Evolutionary conservation across 2,888 invertebrate species (phyloP).

Genomic region (Bellardia pandia): DNA sequence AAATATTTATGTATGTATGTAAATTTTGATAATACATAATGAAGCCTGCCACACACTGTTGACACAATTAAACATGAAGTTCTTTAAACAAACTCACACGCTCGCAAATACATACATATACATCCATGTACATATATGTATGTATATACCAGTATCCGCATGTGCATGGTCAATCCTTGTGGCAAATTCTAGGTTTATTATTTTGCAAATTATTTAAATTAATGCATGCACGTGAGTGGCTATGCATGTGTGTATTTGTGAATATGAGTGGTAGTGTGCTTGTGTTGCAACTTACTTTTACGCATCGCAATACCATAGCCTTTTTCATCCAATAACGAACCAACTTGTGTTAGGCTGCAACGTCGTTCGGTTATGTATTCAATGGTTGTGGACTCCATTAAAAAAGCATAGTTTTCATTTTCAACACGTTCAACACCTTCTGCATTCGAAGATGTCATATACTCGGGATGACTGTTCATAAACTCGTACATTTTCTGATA

Average conservation of each 20-base stretch:
- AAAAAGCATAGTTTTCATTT: conserved; percentile 88
- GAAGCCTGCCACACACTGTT: conserved; percentile 22
- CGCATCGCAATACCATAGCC: conserved; percentile 91
- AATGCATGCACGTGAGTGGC: not conserved
- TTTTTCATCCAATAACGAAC: conserved; percentile 88
- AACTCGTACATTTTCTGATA: conserved; percentile 92
- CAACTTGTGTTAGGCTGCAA: conserved; percentile 87
- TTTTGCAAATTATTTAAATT: conserved; percentile 1
- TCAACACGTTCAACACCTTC: conserved; percentile 86
- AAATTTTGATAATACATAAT: conserved; percentile 28
- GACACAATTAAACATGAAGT: conserved; percentile 2
- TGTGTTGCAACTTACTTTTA: conserved; percentile 85
- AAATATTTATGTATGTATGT: conserved; percentile 65
- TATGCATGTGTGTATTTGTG: not conserved
- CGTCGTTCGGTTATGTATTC: conserved; percentile 89
- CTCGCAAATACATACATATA: too few species aligned
- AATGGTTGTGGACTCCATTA: conserved; percentile 92
- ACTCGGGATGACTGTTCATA: conserved; percentile 89
- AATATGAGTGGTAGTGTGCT: not conserved
- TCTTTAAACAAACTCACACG: not conserved
- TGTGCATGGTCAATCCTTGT: conserved; percentile 12
- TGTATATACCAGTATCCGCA: not conserved
- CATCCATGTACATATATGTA: too few species aligned
- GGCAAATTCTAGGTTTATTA: not conserved
- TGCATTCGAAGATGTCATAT: conserved; percentile 85